phyloP scores from a whole-genome alignment of 2,113 vertebrate genomes.

The Scophthalmus maximus region DNA sequence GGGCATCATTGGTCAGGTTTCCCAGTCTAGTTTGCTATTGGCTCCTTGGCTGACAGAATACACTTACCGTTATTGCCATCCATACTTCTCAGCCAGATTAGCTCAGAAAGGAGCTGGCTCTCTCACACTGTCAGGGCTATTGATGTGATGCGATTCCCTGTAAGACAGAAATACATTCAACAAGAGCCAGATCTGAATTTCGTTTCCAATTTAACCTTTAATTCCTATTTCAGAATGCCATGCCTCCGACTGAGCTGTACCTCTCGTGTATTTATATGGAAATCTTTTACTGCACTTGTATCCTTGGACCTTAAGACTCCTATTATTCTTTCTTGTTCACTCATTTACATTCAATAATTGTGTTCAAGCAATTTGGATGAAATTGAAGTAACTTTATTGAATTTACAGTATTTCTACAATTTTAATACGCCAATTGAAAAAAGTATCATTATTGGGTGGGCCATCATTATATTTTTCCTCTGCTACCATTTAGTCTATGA shows the following conservation, averaged over 20 bases:
- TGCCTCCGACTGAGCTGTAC: too few relatives aligned
- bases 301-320: too few relatives aligned
- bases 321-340: neutral
- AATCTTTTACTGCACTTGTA: too few relatives aligned
- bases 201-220: neutral
- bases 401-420: too few relatives aligned
- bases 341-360: neutral
- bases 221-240: too few relatives aligned
- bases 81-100: conserved; percentile 47
- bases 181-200: neutral
- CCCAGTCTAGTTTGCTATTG: neutral
- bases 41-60: neutral
- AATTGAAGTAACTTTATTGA: too few relatives aligned
- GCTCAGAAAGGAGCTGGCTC: neutral
- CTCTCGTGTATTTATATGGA: too few relatives aligned
- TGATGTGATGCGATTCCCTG: neutral
- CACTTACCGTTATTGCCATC: conserved; percentile 6
- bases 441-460: too few relatives aligned
- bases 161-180: neutral
- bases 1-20: neutral
- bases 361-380: too few relatives aligned
- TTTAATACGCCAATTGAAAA: too few relatives aligned
- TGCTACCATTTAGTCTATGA: too few relatives aligned
- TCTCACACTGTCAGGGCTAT: neutral
- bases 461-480: too few relatives aligned